Evolutionary conservation across 2,888 invertebrate species (phyloP).

Genomic region (Drosophila robusta): DNA sequence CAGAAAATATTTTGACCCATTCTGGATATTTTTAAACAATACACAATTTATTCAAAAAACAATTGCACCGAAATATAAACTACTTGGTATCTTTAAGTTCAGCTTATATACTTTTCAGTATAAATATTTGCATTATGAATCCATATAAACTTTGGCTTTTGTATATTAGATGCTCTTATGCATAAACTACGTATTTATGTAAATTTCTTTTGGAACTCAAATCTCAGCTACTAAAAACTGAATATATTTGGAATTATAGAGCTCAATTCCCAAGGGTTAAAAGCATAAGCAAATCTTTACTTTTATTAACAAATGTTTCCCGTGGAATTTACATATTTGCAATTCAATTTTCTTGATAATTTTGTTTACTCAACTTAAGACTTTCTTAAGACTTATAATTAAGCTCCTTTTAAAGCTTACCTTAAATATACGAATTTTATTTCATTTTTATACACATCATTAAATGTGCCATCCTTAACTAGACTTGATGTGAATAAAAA

Average conservation of each 20-base stretch:
- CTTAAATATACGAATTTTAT: neutral
- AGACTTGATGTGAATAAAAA: slow-evolving; percentile 18
- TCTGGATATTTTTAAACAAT: too few relatives aligned
- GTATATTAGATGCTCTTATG: slow-evolving; percentile 1
- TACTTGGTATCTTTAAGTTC: neutral
- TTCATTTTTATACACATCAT: too few relatives aligned
- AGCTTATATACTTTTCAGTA: neutral
- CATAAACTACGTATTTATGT: slow-evolving; percentile 25
- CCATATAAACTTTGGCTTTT: slow-evolving; percentile 2
- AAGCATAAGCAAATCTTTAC: neutral
- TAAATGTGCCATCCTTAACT: neutral
- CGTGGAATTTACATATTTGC: neutral
- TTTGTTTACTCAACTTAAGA: neutral
- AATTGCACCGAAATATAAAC: too few relatives aligned
- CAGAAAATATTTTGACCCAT: too few relatives aligned
- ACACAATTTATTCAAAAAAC: too few relatives aligned
- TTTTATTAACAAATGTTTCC: neutral
- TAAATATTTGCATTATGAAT: slow-evolving; percentile 6
- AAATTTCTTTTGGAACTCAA: slow-evolving; percentile 7
- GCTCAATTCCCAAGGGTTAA: neutral
- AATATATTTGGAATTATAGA: neutral
- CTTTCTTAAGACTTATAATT: too few relatives aligned
- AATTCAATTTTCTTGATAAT: neutral
- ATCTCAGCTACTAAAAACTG: slow-evolving; percentile 26
- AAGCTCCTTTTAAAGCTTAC: neutral